These are phyloP conservation scores for Theocolax elegans DNA, from an alignment of 1,140 invertebrate genomes.

Conservation along the genomic window DNA sequence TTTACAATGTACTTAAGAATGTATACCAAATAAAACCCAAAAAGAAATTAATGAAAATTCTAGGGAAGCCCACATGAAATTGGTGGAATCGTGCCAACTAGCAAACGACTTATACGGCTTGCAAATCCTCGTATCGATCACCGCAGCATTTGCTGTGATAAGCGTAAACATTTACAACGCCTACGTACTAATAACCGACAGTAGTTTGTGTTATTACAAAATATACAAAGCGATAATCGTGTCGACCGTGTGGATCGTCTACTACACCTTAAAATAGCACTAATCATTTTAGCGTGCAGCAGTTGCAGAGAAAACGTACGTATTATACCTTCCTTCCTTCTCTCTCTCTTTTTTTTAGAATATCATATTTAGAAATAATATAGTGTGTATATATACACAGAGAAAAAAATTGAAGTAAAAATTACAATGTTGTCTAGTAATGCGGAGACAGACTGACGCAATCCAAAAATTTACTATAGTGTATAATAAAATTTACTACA, in stretches of 20 bases:
- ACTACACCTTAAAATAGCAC: constrained; percentile 35
- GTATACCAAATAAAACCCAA: no score
- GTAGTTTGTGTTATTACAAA: neutral
- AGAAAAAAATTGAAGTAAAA: no score
- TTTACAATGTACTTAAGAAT: no score
- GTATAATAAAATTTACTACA: no score
- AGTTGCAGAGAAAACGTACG: constrained; percentile 6
- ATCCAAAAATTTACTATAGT: no score
- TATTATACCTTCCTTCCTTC: no score
- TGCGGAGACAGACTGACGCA: no score
- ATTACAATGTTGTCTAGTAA: no score
- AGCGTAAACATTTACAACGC: constrained; percentile 37
- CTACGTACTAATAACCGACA: constrained; percentile 32
- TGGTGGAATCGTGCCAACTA: constrained; percentile 4
- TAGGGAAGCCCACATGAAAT: constrained; percentile 23
- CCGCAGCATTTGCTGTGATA: constrained; percentile 35
- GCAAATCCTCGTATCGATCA: constrained; percentile 37
- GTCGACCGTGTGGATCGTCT: constrained; percentile 11
- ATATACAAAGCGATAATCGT: neutral
- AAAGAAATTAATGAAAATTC: no score
- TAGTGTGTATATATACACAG: no score
- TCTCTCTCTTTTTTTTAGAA: no score
- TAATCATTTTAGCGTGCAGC: constrained; percentile 41
- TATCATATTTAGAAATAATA: no score
- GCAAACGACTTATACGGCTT: constrained; percentile 17